phyloP scores from a whole-genome alignment of 2,113 vertebrate genomes.

The Dipodomys spectabilis region DNA sequence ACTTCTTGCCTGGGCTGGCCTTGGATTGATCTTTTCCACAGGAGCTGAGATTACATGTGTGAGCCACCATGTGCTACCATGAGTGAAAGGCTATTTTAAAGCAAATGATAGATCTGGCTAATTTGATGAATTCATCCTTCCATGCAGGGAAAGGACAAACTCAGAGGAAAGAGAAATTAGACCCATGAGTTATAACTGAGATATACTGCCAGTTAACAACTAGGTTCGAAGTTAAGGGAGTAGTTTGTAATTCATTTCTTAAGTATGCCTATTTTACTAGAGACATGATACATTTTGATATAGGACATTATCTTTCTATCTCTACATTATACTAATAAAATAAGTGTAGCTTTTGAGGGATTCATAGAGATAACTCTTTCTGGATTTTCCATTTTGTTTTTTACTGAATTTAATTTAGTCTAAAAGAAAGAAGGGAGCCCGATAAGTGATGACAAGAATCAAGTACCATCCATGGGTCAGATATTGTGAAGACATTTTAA shows the following conservation, averaged over 20 bases:
- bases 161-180: neutral
- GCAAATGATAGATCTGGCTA: neutral
- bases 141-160: neutral
- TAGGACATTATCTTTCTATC: neutral
- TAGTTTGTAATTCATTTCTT: slow-evolving; percentile 27
- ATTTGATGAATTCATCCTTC: slow-evolving; percentile 1
- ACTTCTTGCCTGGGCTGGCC: too few relatives aligned
- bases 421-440: neutral
- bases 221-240: neutral
- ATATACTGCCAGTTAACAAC: neutral
- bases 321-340: neutral
- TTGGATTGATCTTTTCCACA: too few relatives aligned
- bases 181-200: neutral
- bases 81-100: neutral
- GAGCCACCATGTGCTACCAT: too few relatives aligned
- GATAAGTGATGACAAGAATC: neutral
- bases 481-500: slow-evolving; percentile 39
- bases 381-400: neutral
- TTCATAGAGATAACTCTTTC: neutral
- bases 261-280: neutral
- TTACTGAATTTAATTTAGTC: slow-evolving; percentile 47
- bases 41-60: too few relatives aligned
- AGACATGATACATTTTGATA: neutral
- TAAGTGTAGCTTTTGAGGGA: neutral
- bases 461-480: slow-evolving; percentile 2